Base-by-base conservation (phyloP, 2,113 vertebrate species). In the Ovis aries region DNA sequence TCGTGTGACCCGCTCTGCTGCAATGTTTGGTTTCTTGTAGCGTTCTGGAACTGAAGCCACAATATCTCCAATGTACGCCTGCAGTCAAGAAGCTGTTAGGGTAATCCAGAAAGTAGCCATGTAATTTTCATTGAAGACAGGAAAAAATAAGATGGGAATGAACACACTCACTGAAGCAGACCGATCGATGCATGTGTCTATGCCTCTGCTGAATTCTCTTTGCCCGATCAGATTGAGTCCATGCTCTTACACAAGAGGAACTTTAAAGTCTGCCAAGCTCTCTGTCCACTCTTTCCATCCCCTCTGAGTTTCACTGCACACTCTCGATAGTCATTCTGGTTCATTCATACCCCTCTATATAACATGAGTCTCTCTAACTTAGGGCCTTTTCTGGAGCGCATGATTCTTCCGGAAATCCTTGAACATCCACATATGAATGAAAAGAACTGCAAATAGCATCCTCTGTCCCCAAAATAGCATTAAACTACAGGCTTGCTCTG, bases 11-110 rank as follows among this genome's bases (percentile, higher is more conserved):
- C 3, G 11, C 50, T 25, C 7, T 25, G 5, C 19, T 5, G 11
- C 17, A 7, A 0, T 4, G 2, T 36, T 25, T 5, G 33, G 33
- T 53, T 82, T 36, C 14, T 1, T 14, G 19, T 1, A 4, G 50
- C 13, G 6, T 11, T 23, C 80, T 53, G 80, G 19, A 82, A 14
- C 50, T n/a, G 50, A 36, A n/a, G 31, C 50, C 33, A 25, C 80
- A 25, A 2, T 53, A 14, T 2, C 19, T n/a, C 50, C 11, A n/a
- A n/a, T 15, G 19, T 23, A 2, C 0, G 11, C 80, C 80, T 53
- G 27, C 16, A 62, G 60, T 43, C 57, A 33, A 45, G 59, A 50
- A 88, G 53, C 62, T 53, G 27, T 80, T 29, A 90, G 0, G 25
- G 7, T 52, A 45, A 93, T 50, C 60, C 53, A 93, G 45, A 95